Evolutionary conservation across 2,888 invertebrate species (phyloP), one percentile per base, ranked within the genome.

Genomic region (Temnothorax unifasciatus): DNA sequence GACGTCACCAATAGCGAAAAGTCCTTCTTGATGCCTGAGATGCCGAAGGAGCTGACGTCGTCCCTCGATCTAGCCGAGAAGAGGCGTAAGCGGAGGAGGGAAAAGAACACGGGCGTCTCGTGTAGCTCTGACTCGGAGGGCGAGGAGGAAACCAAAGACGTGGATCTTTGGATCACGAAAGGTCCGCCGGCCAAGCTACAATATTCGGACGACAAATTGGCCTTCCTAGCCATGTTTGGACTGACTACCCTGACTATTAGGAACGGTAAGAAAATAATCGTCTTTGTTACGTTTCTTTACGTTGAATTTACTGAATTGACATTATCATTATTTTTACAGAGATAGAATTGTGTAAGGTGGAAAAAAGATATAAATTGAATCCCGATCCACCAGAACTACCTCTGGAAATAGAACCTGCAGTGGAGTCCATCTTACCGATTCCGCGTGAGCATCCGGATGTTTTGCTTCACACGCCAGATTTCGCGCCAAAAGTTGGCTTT

Each of bases 161-260:
- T 95, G 86, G 96, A 96, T 86, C 91, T 95, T n/a, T 95, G 95
- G 94, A 96, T 97, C 38, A 96, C 96, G 66, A 96, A 96, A 87
- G 96, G 95, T 82, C 95, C 95, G 83, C 96, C 96, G 9, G 94
- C 95, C n/a, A 95, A 95, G 87, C 93, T 95, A 25, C 95, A 96
- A 87, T 94, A 95, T 81, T 95, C 95, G 18, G 95, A 95, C 47
- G 95, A 95, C 69, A 96, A 97, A 93, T 93, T 96, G 21, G 95
- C 96, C 21, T 97, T 97, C 93, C 95, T 97, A 76, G 95, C 96
- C 41, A 95, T 96, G 88, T 96, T 97, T 87, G 96, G 96, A 73
- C 94, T 97, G 84, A 96, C 96, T 9, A 96, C 97, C n/a, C 95
- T 95, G 81, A 95, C 95, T 73, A 95, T 94, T 86, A 96, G 95